A percentile compares a stretch with the other conserved stretches of the same genome.
Evolutionary conservation across 2,797 vertebrate genomes (phyloP).

Genomic region (Galaxias olidus): DNA sequence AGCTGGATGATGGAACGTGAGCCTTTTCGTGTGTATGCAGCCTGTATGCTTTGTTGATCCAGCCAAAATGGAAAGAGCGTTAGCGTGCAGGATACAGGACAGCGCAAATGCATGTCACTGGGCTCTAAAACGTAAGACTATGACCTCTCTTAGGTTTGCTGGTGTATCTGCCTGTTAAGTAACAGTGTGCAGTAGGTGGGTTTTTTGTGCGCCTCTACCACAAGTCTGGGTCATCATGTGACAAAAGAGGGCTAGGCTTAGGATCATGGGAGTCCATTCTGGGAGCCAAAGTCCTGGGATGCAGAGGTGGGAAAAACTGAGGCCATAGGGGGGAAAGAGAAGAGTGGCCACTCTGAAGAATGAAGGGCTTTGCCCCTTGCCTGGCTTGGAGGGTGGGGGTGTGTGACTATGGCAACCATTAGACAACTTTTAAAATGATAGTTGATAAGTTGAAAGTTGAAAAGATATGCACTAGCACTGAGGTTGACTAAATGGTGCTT

Average conservation of each 20-base stretch:
- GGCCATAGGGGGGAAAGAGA: constrained; percentile 10
- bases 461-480: constrained; percentile 39
- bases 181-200: constrained; percentile 8
- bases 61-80: too few relatives aligned
- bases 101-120: background rate
- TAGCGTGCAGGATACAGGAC: too few relatives aligned
- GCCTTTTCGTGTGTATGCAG: background rate
- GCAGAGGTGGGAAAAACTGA: background rate
- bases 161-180: constrained; percentile 24
- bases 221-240: constrained; percentile 60
- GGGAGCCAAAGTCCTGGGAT: constrained; percentile 31
- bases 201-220: constrained; percentile 29
- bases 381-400: constrained; percentile 10
- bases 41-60: background rate
- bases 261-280: constrained; percentile 43
- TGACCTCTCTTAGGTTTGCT: constrained; percentile 28
- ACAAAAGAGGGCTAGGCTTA: constrained; percentile 43
- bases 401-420: constrained; percentile 41
- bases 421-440: constrained; percentile 48
- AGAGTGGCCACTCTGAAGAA: too few relatives aligned
- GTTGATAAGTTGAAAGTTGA: too few relatives aligned
- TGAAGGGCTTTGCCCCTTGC: constrained; percentile 5
- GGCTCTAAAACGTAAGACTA: background rate
- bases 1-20: constrained; percentile 8
- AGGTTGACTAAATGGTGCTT: constrained; percentile 38